These are phyloP conservation scores for Spheniscus mendiculus DNA, from an alignment of 2,113 vertebrate species.

Conservation along the genomic window DNA sequence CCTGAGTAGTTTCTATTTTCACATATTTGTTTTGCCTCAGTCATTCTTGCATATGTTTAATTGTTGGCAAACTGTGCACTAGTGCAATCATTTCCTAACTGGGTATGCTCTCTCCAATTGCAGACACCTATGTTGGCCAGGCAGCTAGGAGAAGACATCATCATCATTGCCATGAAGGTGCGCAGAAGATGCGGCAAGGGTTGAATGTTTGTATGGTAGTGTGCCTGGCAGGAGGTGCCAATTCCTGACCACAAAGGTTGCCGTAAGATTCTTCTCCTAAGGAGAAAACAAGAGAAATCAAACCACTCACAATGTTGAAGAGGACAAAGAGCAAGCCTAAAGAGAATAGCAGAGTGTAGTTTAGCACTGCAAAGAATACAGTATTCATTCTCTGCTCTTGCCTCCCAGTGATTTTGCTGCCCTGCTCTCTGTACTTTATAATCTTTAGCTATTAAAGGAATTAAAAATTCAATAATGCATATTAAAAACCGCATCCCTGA, in stretches of 20 bases:
- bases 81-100: not conserved
- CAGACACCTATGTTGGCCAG: not conserved
- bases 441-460: conserved; percentile 34
- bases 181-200: not conserved
- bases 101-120: not conserved
- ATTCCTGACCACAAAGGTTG: not conserved
- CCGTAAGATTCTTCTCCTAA: not conserved
- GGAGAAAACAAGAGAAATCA: not conserved
- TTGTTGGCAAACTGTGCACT: not conserved
- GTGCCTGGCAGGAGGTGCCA: not conserved
- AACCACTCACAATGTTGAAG: not conserved
- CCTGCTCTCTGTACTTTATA: conserved; percentile 11
- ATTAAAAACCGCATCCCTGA: conserved; percentile 21
- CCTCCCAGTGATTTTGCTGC: conserved; percentile 19
- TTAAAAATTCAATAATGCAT: conserved; percentile 39
- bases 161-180: not conserved
- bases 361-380: conserved; percentile 15
- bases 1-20: not conserved
- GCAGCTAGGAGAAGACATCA: not conserved
- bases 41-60: not conserved
- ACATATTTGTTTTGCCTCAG: not conserved
- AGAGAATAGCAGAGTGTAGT: not conserved
- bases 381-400: conserved; percentile 26
- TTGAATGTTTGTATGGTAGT: not conserved
- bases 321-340: not conserved